Base-by-base conservation (phyloP, 2,888 invertebrate species). In the Halocaridina rubra region DNA sequence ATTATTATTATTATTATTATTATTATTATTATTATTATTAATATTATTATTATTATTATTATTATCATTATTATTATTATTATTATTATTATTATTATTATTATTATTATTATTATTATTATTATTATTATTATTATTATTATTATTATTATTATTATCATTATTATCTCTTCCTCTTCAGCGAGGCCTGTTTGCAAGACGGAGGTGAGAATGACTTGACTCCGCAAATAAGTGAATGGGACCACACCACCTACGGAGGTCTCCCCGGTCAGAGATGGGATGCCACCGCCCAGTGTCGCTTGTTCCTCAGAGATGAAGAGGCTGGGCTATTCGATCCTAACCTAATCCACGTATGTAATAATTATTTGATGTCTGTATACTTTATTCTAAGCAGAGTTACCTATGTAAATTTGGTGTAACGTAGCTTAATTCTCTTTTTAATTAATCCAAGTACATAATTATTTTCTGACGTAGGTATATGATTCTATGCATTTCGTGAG, bases 121-220 rank as follows among this genome's bases (percentile, higher is more conserved):
- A n/a, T n/a, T n/a, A n/a, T n/a, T n/a, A 33, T 19, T 24, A 30
- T 27, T 27, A 30, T 71, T 71, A 27, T 71, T 71, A 30, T 71
- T 71, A 71, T 30, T 30, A 29, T 71, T 27, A 29, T 71, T 30
- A 29, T 30, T 71, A 27, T 30, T 30, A 29, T 30, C 30, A 27
- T 71, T 30, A 29, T 30, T 71, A 27, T 71, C 19, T 3, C 39
- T 22, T 72, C 22, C n/a, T 39, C 33, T 74, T 0, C 46, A 74
- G 72, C 0, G 72, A 46, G 3, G 10, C 7, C 1, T 74, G 72
- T 16, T 24, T 74, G 1, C 2, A 13, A 2, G 72, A 74, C 39
- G 22, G 78, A 30, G 30, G 29, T 1, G 53, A n/a, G 16, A 27
- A 13, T 1, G 67, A 19, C 2, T 95, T 95, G 27, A 53, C 74